phyloP scores from a whole-genome alignment of 1,140 invertebrate species.

The Orius laevigatus region DNA sequence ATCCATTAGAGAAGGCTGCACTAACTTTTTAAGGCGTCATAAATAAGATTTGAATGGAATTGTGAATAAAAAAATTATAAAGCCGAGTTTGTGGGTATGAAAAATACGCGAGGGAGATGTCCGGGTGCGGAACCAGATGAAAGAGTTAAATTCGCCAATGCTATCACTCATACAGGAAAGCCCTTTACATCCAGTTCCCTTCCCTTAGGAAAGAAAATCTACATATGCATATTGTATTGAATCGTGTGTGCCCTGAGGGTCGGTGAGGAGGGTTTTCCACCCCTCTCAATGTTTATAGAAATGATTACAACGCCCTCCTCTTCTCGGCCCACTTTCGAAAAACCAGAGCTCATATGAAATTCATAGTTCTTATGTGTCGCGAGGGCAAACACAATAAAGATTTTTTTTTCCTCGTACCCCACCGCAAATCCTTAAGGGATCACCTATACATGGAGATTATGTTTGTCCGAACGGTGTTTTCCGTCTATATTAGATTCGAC shows the following conservation, averaged over 20 bases:
- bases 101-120: background rate
- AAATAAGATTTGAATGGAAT: background rate
- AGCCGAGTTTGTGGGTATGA: background rate
- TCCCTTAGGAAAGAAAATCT: background rate
- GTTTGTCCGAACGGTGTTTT: too few species aligned
- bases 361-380: background rate
- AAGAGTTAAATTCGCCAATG: background rate
- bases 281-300: constrained; percentile 5
- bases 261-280: background rate
- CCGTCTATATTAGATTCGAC: too few species aligned
- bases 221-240: constrained; percentile 1
- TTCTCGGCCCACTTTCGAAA: background rate
- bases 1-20: too few species aligned
- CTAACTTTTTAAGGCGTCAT: too few species aligned
- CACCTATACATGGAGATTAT: too few species aligned
- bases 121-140: background rate
- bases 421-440: too few species aligned
- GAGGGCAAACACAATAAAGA: constrained; percentile 3
- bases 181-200: too few species aligned
- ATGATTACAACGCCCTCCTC: constrained; percentile 1
- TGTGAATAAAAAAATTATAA: background rate
- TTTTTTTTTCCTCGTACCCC: background rate
- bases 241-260: background rate
- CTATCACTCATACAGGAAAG: too few species aligned
- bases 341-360: background rate